phyloP scores from a whole-genome alignment of 2,888 invertebrate genomes.

The Drosophila bunnanda region DNA sequence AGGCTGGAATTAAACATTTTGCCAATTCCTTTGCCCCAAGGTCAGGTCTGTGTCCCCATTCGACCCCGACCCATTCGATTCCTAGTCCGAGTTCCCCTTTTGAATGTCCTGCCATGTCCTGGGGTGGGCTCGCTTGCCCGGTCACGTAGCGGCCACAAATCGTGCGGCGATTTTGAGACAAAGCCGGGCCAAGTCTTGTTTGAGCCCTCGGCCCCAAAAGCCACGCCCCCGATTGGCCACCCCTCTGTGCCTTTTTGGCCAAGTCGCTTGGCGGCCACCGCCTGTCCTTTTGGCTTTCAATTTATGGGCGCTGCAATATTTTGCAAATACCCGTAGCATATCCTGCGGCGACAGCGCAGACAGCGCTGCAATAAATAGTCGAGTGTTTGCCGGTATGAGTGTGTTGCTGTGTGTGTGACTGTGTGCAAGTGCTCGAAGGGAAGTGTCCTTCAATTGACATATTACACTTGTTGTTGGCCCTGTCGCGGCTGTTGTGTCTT shows the following conservation, averaged over 20 bases:
- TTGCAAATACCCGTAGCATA: slow-evolving; percentile 77
- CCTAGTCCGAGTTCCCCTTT: not conserved
- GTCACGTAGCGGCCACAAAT: slow-evolving; percentile 72
- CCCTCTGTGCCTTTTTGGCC: slow-evolving; percentile 21
- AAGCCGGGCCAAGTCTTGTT: slow-evolving; percentile 33
- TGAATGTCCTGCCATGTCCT: slow-evolving; percentile 25
- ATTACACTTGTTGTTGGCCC: slow-evolving; percentile 70
- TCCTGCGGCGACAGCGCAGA: slow-evolving; percentile 72
- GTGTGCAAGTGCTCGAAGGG: slow-evolving; percentile 26
- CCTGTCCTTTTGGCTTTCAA: slow-evolving; percentile 62
- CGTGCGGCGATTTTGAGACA: slow-evolving; percentile 61
- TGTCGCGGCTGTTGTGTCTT: slow-evolving; percentile 58
- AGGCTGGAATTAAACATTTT: slow-evolving; percentile 28
- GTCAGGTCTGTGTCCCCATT: slow-evolving; percentile 20
- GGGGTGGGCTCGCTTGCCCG: slow-evolving; percentile 38
- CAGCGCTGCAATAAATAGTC: slow-evolving; percentile 76
- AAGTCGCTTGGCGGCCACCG: slow-evolving; percentile 46
- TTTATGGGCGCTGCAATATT: slow-evolving; percentile 79
- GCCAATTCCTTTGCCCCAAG: slow-evolving; percentile 41
- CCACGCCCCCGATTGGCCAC: slow-evolving; percentile 38
- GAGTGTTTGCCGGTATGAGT: too few relatives aligned
- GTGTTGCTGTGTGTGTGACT: slow-evolving; percentile 25
- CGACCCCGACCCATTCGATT: not conserved
- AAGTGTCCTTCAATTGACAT: slow-evolving; percentile 75
- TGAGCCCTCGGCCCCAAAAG: slow-evolving; percentile 16